A percentile compares a stretch with the other conserved stretches of the same genome.
Conservation (phyloP, 2,888 invertebrate genomes). For the Apocheima hispidaria region DNA sequence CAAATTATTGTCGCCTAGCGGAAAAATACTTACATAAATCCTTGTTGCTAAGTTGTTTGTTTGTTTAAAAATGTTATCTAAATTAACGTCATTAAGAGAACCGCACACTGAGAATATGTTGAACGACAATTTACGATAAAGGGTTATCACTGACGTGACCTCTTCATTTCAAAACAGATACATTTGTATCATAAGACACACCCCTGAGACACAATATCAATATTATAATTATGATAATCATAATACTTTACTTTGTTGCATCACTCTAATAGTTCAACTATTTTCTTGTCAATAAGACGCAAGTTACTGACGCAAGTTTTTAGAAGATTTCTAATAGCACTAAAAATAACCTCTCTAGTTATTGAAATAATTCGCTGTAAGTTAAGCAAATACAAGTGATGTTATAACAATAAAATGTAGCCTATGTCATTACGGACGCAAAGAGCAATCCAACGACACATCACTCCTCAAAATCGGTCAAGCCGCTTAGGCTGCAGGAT, state of each 20-base stretch:
- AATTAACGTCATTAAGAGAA: background rate
- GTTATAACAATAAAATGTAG: too few species aligned
- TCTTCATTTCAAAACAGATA: background rate
- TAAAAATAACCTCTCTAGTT: too few species aligned
- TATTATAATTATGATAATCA: conserved; percentile 2
- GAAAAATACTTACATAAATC: background rate
- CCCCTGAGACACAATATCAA: conserved; percentile 17
- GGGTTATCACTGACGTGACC: conserved; percentile 26
- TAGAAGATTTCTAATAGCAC: too few species aligned
- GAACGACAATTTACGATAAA: conserved; percentile 6
- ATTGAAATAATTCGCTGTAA: too few species aligned
- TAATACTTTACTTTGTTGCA: conserved; percentile 12
- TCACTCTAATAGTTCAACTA: too few species aligned
- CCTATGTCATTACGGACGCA: too few species aligned
- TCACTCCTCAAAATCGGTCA: too few species aligned
- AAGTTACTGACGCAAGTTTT: too few species aligned
- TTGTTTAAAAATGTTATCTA: conserved; percentile 1
- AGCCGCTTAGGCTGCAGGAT: too few species aligned
- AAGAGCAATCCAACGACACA: too few species aligned
- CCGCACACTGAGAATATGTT: conserved; percentile 11
- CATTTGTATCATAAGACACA: conserved; percentile 18
- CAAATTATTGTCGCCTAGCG: background rate
- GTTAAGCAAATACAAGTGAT: too few species aligned
- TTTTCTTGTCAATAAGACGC: too few species aligned
- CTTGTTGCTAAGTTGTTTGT: background rate